Percentiles rank a stretch among this genome's conserved stretches.
phyloP scores from a whole-genome alignment of 2,888 invertebrate species.

The Lithophane ornitopus region DNA sequence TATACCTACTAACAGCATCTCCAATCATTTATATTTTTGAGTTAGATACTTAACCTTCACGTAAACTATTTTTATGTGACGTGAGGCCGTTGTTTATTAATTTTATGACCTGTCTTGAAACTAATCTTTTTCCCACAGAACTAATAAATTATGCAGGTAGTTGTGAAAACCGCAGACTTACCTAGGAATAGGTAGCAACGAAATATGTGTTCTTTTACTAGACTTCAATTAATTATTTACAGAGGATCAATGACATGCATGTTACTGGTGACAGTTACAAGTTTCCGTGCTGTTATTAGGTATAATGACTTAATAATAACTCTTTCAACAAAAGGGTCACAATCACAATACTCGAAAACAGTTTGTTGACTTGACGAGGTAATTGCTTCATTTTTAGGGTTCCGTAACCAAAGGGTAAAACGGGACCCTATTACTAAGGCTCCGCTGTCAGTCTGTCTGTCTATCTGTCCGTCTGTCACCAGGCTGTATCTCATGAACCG shows the following conservation, averaged over 20 bases:
- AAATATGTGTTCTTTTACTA: neutral
- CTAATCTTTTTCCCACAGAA: neutral
- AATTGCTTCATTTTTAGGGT: too few species aligned
- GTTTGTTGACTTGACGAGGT: neutral
- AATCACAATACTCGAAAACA: neutral
- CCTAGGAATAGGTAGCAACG: neutral
- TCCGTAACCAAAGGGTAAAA: too few species aligned
- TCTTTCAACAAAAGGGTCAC: constrained; percentile 1
- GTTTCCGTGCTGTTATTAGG: neutral
- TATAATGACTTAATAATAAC: constrained; percentile 3
- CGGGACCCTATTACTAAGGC: too few species aligned
- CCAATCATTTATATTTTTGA: constrained; percentile 19
- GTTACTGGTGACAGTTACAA: neutral
- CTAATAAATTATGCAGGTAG: neutral
- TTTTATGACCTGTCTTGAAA: constrained; percentile 14
- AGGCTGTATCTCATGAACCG: too few species aligned
- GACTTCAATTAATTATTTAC: neutral
- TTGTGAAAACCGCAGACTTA: neutral
- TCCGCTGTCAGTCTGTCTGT: too few species aligned
- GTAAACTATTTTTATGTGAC: constrained; percentile 20
- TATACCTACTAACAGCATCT: constrained; percentile 28
- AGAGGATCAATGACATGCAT: neutral
- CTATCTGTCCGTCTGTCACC: too few species aligned
- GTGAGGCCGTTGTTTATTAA: constrained; percentile 9
- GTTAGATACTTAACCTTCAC: constrained; percentile 32